Evolutionary conservation across 2,888 invertebrate genomes (phyloP), one percentile per base, ranked within the genome.

Genomic region (Philhelius pedissequus): DNA sequence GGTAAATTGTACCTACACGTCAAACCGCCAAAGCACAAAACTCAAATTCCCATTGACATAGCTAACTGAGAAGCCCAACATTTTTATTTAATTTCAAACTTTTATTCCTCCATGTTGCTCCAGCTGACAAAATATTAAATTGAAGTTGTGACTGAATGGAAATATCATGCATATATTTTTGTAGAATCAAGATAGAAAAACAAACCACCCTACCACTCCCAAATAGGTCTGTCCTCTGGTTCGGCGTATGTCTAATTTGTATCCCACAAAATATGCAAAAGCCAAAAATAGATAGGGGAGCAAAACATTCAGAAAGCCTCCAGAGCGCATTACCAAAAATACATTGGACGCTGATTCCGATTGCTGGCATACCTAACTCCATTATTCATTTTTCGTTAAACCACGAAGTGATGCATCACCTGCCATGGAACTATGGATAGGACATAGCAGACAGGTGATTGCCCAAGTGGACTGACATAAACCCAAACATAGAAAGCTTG

Each of bases 101-200:
- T 58, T 60, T 45, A 74, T 60, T 52, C 25, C 45, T 27, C 20
- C 30, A 50, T 76, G 81, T 76, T 50, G 32, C 18, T 58, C 76
- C 76, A 76, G 58, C 76, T 76, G 81, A 64, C 64, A 74, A 71
- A 60, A 70, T 62, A 62, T 62, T 32, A 66, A 52, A 81, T 76
- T 77, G 71, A 77, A 77, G 62, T 68, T 30, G 13, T 30, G 82
- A 81, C 60, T 48, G 40, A 64, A 68, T 68, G 48, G 62, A 62
- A 73, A 73, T 77, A 68, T 66, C 45, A 73, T 66, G 56, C 50
- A 56, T 56, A 81, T 71, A 50, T 71, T 64, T 66, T 58, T 60
- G 52, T 20, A 18, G n/a, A 45, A 38, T 64, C 32, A 35, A 43
- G 43, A 58, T 18, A 22, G 35, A 64, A 32, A 13, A n/a, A 3